phyloP scores from a whole-genome alignment of 2,113 vertebrate species.

The Notarius quadriscutis region DNA sequence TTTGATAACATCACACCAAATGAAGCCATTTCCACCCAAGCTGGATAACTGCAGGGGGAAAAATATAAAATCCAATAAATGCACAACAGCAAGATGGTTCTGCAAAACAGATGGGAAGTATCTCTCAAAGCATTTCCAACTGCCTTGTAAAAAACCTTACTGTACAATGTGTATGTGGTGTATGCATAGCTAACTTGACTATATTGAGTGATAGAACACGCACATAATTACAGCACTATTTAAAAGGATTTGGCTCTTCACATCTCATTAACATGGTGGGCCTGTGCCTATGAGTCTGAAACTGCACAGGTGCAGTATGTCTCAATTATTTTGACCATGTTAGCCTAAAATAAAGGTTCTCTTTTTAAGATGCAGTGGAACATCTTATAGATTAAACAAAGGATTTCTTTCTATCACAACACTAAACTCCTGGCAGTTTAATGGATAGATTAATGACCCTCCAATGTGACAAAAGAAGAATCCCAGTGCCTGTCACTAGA shows the following conservation, averaged over 20 bases:
- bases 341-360: background rate
- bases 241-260: background rate
- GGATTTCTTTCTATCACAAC: background rate
- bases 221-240: background rate
- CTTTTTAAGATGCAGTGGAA: background rate
- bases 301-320: background rate
- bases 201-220: background rate
- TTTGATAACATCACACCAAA: constrained; percentile 36
- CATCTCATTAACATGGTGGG: background rate
- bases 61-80: constrained; percentile 27
- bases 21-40: constrained; percentile 24
- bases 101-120: constrained; percentile 25
- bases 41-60: constrained; percentile 20
- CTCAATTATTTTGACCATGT: background rate
- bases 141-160: background rate
- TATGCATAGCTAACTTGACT: background rate
- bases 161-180: background rate
- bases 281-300: background rate
- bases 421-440: background rate
- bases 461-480: background rate
- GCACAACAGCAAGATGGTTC: background rate
- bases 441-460: constrained; percentile 1
- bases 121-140: background rate
- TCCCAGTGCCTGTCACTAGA: background rate
- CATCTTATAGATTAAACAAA: background rate